phyloP scores from a whole-genome alignment of 2,888 invertebrate genomes.

The Marasmarcha lunaedactyla region DNA sequence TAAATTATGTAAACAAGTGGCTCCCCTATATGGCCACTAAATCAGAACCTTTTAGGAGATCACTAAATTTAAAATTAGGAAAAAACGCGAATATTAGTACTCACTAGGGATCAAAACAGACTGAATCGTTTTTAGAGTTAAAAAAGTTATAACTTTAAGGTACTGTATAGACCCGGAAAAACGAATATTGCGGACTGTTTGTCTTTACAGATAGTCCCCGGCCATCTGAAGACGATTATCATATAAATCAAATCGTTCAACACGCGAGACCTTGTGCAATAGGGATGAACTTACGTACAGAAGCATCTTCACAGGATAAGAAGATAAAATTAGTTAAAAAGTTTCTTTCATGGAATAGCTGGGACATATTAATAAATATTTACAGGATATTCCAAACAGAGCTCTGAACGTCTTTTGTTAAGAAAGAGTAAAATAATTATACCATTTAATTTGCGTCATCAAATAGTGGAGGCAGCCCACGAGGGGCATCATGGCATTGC shows the following conservation, averaged over 20 bases:
- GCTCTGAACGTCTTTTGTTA: neutral
- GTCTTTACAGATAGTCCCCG: neutral
- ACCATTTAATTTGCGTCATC: neutral
- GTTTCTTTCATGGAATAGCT: neutral
- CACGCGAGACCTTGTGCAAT: constrained; percentile 1
- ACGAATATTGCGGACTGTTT: neutral
- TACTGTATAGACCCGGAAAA: constrained; percentile 6
- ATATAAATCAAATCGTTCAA: neutral
- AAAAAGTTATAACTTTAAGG: neutral
- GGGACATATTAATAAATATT: neutral
- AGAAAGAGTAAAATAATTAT: neutral
- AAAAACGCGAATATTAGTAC: neutral
- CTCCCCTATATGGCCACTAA: constrained; percentile 11
- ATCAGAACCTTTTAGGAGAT: constrained; percentile 4
- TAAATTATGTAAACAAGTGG: constrained; percentile 13
- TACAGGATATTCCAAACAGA: neutral
- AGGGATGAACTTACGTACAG: neutral
- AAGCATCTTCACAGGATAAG: neutral
- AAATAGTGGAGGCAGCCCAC: neutral
- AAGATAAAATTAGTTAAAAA: neutral
- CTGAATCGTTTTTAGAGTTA: neutral
- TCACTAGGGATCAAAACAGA: neutral
- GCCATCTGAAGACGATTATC: neutral
- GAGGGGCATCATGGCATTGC: neutral
- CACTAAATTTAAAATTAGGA: constrained; percentile 1